phyloP scores from a whole-genome alignment of 2,797 vertebrate species.

The Cercopithecus neglectus region DNA sequence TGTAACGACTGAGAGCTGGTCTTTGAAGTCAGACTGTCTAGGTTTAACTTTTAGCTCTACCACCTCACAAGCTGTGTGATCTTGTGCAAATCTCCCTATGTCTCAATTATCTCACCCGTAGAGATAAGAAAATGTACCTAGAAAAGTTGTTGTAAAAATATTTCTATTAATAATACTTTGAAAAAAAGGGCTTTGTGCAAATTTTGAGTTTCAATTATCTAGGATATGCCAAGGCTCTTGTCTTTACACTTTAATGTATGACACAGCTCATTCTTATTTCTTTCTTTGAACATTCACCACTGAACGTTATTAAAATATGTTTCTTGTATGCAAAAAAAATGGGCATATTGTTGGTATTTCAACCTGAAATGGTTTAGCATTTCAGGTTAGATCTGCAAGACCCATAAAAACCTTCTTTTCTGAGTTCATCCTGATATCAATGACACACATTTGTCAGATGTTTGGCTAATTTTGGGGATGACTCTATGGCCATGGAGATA shows the following conservation, averaged over 20 bases:
- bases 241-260: not conserved
- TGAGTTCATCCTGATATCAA: not conserved
- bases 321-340: not conserved
- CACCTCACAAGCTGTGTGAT: not conserved
- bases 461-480: not conserved
- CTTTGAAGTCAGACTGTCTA: not conserved
- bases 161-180: conserved; percentile 28
- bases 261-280: not conserved
- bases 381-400: not conserved
- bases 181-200: not conserved
- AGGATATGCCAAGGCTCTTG: not conserved
- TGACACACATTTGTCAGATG: not conserved
- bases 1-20: not conserved
- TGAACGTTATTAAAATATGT: not conserved
- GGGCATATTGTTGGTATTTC: not conserved
- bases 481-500: not conserved
- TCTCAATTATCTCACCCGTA: not conserved
- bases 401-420: not conserved
- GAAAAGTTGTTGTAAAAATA: not conserved
- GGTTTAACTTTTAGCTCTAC: not conserved
- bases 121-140: not conserved
- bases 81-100: not conserved
- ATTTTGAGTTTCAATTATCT: conserved; percentile 19
- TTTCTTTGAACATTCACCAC: not conserved
- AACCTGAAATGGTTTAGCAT: not conserved